Evolutionary conservation across 2,888 invertebrate genomes (phyloP).

Genomic region (Acanthosepion pharaonis): DNA sequence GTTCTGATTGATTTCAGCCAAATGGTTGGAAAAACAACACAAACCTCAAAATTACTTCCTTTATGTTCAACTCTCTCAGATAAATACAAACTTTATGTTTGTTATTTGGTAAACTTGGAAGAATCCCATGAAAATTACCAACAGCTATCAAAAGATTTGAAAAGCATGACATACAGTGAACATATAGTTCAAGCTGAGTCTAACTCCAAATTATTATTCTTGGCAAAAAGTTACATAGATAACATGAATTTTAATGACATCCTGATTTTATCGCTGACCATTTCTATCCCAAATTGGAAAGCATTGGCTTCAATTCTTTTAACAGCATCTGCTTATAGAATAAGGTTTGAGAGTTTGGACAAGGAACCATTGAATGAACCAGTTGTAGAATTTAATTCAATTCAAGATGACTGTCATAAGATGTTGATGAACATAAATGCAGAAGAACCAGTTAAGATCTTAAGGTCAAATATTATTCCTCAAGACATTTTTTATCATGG

Average conservation of each 20-base stretch:
- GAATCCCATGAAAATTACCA: background rate
- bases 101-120: background rate
- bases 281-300: conserved; percentile 39
- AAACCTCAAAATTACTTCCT: background rate
- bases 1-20: background rate
- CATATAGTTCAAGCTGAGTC: background rate
- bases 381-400: background rate
- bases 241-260: conserved; percentile 3
- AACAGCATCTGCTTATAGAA: background rate
- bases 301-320: background rate
- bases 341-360: background rate
- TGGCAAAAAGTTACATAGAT: conserved; percentile 4
- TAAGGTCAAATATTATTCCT: conserved; percentile 52
- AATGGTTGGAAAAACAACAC: background rate
- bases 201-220: conserved; percentile 12
- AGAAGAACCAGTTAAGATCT: conserved; percentile 46
- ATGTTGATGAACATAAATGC: background rate
- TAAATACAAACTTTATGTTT: background rate
- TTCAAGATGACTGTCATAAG: conserved; percentile 20
- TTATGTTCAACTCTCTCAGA: background rate
- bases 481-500: conserved; percentile 55
- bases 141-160: background rate
- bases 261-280: background rate
- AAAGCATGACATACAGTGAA: background rate
- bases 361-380: background rate